A percentile compares a stretch with the other conserved stretches of the same genome.
Conservation (phyloP, 2,113 vertebrate species). For the Tapirus terrestris region DNA sequence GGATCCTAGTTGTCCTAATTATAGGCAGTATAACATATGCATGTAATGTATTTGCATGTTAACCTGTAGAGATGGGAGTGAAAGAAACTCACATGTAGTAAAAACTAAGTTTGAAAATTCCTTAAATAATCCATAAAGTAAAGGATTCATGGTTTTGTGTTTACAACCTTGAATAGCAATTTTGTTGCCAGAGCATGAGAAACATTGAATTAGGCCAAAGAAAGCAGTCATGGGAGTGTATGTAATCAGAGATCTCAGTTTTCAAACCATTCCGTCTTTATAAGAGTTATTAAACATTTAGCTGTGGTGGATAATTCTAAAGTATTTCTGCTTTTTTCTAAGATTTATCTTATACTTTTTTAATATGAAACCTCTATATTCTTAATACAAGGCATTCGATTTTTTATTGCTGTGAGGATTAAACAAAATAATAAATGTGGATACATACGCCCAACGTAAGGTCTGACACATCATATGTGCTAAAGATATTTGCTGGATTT, state of each 20-base stretch:
- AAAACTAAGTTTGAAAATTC: constrained; percentile 14
- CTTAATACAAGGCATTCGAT: not conserved
- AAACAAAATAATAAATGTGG: not conserved
- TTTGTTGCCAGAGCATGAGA: not conserved
- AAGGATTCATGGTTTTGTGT: not conserved
- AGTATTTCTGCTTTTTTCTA: not conserved
- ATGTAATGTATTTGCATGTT: not conserved
- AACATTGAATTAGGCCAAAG: not conserved
- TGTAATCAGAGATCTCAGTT: not conserved
- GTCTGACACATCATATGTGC: not conserved
- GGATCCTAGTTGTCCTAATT: not conserved
- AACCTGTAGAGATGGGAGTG: not conserved
- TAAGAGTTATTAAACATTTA: not conserved
- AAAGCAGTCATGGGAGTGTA: not conserved
- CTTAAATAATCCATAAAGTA: not conserved
- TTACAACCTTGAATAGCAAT: not conserved
- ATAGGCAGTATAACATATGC: not conserved
- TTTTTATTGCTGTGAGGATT: not conserved
- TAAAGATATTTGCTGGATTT: constrained; percentile 43
- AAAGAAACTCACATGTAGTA: not conserved
- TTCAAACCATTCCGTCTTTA: not conserved
- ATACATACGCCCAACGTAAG: not conserved
- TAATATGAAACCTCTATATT: not conserved
- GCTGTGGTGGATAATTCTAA: not conserved
- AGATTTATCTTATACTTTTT: not conserved